Percentiles rank a stretch among this genome's conserved stretches.
Evolutionary conservation across 1,140 invertebrate genomes (phyloP).

Genomic region (Zaprionus ghesquierei): DNA sequence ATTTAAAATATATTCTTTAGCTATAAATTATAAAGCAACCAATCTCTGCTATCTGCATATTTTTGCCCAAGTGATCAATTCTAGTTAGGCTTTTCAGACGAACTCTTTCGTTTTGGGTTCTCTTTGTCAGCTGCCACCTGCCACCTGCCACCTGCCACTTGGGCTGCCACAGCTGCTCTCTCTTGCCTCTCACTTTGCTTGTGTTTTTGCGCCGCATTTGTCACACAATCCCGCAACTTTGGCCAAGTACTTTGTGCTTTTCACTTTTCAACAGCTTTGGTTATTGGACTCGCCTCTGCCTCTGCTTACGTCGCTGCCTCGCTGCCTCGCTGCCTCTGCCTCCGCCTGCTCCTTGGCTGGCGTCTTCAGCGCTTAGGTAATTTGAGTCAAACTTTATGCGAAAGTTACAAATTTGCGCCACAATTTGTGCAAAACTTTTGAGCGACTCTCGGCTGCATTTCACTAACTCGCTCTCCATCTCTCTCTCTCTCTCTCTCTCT

Average conservation of each 20-base stretch:
- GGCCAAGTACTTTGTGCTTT: constrained; percentile 66
- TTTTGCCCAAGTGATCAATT: too few species aligned
- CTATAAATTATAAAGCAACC: too few species aligned
- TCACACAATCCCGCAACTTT: constrained; percentile 66
- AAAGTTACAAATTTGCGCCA: constrained; percentile 77
- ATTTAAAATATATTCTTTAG: too few species aligned
- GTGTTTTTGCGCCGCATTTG: constrained; percentile 39
- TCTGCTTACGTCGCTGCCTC: background rate
- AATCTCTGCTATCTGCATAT: too few species aligned
- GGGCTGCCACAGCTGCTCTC: background rate
- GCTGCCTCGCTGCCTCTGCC: background rate
- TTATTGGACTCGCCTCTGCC: constrained; percentile 29
- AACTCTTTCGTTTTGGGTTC: too few species aligned
- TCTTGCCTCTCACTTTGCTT: background rate
- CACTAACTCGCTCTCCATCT: background rate
- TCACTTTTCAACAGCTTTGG: constrained; percentile 68
- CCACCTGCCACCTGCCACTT: background rate
- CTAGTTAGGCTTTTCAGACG: too few species aligned
- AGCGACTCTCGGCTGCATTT: constrained; percentile 11
- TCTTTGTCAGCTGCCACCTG: background rate
- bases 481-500: background rate
- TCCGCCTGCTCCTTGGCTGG: too few species aligned
- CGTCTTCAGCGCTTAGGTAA: constrained; percentile 62
- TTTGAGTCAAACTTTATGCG: constrained; percentile 76
- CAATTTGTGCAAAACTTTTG: constrained; percentile 76